Evolutionary conservation across 2,888 invertebrate genomes (phyloP), one percentile per base, ranked within the genome.

Genomic region (Pteria penguin): DNA sequence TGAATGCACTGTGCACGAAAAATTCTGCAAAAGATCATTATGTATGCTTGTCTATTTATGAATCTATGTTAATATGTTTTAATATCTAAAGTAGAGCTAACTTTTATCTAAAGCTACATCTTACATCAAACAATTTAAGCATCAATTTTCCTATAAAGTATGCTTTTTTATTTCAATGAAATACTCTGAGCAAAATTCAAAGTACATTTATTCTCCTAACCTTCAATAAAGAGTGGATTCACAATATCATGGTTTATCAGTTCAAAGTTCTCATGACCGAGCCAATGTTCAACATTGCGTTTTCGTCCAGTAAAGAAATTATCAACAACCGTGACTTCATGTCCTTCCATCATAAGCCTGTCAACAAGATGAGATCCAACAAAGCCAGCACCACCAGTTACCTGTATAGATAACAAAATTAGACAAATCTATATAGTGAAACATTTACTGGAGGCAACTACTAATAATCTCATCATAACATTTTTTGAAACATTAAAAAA

Each of bases 281-380:
- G 95, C 99, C 99, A 99, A 89, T 99, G 99, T 90, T 98, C 98
- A 0, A 99, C 96, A 92, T 99, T 99, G 54, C 97, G 94, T 91
- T 98, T 98, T 22, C 98, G 94, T 0, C 99, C 99, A 0, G 99
- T 99, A 93, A 98, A 99, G 93, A 99, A 98, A 92, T 99, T 99
- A 92, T 99, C 99, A 1, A 96, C 97, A 0, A 98, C 98, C 86
- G 97, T 98, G 0, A 99, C 93, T 93, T 98, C 98, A 92, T 99
- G 98, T 0, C 98, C 98, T 88, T 96, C 96, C 83, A 96, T 94
- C 98, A 99, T 98, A 69, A 99, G 94, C 82, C 95, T 94, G 92
- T 99, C 99, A 0, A 98, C 98, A 31, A 99, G 94, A 93, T 99
- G 99, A 0, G 98, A 99, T 0, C 99, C 99, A n/a, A 99, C 98